phyloP scores from a whole-genome alignment of 2,888 invertebrate species.

The Nemoura dubitans region DNA sequence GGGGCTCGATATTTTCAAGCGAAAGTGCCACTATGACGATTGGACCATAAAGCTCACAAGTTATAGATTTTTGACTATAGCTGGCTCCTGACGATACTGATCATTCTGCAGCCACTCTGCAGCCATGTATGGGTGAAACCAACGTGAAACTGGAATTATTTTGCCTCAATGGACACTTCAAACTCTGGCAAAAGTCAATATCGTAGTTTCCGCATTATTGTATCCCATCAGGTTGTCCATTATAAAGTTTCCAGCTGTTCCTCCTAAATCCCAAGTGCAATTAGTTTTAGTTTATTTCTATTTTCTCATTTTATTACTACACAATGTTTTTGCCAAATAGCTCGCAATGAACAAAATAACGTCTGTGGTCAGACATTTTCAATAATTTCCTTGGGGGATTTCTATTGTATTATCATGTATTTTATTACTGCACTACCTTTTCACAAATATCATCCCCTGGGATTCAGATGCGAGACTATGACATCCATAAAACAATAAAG shows the following conservation, averaged over 20 bases:
- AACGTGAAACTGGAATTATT: background rate
- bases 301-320: constrained; percentile 13
- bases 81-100: background rate
- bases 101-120: background rate
- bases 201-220: constrained; percentile 12
- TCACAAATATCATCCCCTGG: constrained; percentile 33
- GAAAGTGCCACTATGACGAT: too few relatives aligned
- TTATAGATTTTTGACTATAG: background rate
- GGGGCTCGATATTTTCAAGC: background rate
- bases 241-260: background rate
- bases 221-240: background rate
- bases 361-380: constrained; percentile 40
- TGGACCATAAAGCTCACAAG: too few relatives aligned
- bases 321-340: constrained; percentile 8
- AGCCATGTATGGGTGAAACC: background rate
- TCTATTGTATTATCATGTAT: constrained; percentile 32
- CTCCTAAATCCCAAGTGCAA: constrained; percentile 27
- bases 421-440: constrained; percentile 36
- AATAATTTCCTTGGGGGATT: constrained; percentile 40
- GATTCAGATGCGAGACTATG: constrained; percentile 9
- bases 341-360: constrained; percentile 31
- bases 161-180: background rate
- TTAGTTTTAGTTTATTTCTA: constrained; percentile 23
- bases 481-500: constrained; percentile 8
- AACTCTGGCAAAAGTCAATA: constrained; percentile 1